Conservation (phyloP, 2,888 invertebrate species). For the Galerucella pusilla region DNA sequence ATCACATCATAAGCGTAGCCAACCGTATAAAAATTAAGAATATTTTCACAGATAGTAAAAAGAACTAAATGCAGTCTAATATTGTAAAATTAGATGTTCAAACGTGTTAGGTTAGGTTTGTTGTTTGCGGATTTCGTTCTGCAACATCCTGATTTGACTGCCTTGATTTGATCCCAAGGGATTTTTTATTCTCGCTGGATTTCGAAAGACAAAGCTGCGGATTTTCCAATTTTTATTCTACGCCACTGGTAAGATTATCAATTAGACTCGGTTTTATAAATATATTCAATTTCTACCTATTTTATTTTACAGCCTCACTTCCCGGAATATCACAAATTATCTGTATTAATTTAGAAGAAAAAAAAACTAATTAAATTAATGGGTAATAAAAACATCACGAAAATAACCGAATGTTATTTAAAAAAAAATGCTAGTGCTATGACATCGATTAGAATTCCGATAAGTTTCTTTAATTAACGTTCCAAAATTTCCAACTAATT, state of each 20-base stretch:
- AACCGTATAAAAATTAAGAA: not conserved
- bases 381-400: conserved; percentile 54
- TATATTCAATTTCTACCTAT: conserved; percentile 17
- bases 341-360: conserved; percentile 38
- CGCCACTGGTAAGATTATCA: not conserved
- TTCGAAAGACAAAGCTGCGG: not conserved
- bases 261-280: too few relatives aligned
- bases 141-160: too few relatives aligned
- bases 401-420: conserved; percentile 51
- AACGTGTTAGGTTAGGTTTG: too few relatives aligned
- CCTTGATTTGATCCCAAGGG: too few relatives aligned
- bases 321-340: conserved; percentile 33
- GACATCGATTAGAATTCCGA: conserved; percentile 51
- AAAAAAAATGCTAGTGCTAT: conserved; percentile 56
- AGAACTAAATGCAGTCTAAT: too few relatives aligned
- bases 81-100: too few relatives aligned
- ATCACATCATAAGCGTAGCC: not conserved
- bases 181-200: not conserved
- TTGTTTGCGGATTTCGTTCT: too few relatives aligned
- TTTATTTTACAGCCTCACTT: conserved; percentile 30
- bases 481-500: conserved; percentile 57
- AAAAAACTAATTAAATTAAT: conserved; percentile 48
- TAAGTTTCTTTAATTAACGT: conserved; percentile 55
- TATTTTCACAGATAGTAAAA: not conserved
- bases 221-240: not conserved